A percentile compares a stretch with the other conserved stretches of the same genome.
Evolutionary conservation across 2,797 vertebrate species (phyloP).

Genomic region (Acrossocheilus wenchowensis): DNA sequence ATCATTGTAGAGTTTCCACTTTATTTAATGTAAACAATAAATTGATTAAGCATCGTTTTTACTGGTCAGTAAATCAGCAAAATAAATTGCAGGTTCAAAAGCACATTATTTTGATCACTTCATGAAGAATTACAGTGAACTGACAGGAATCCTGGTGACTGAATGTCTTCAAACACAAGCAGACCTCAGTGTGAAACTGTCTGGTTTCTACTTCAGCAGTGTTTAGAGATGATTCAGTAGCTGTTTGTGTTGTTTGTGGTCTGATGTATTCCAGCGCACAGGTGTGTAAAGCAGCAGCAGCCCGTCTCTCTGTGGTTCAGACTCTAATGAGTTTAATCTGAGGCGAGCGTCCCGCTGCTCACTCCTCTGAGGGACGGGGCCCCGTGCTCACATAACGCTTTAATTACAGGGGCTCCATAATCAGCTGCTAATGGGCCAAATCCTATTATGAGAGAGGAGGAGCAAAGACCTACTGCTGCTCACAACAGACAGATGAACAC

Average conservation of each 20-base stretch:
- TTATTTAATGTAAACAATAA: too few relatives aligned
- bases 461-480: constrained; percentile 58
- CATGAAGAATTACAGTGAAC: too few relatives aligned
- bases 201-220: not conserved
- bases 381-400: constrained; percentile 70
- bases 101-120: too few relatives aligned
- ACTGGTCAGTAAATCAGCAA: too few relatives aligned
- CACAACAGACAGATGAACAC: constrained; percentile 81
- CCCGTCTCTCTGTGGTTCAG: constrained; percentile 44
- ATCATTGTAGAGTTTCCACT: too few relatives aligned
- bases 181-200: too few relatives aligned
- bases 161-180: not conserved
- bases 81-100: too few relatives aligned
- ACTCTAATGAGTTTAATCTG: constrained; percentile 78
- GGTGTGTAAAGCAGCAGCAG: constrained; percentile 38
- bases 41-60: too few relatives aligned
- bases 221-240: not conserved
- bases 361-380: constrained; percentile 51
- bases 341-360: constrained; percentile 60
- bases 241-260: not conserved
- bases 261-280: constrained; percentile 28
- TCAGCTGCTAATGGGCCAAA: constrained; percentile 79
- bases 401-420: constrained; percentile 75
- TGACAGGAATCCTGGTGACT: too few relatives aligned
- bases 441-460: constrained; percentile 76